Evolutionary conservation across 2,797 vertebrate genomes (phyloP).

Genomic region (Momotus momota): DNA sequence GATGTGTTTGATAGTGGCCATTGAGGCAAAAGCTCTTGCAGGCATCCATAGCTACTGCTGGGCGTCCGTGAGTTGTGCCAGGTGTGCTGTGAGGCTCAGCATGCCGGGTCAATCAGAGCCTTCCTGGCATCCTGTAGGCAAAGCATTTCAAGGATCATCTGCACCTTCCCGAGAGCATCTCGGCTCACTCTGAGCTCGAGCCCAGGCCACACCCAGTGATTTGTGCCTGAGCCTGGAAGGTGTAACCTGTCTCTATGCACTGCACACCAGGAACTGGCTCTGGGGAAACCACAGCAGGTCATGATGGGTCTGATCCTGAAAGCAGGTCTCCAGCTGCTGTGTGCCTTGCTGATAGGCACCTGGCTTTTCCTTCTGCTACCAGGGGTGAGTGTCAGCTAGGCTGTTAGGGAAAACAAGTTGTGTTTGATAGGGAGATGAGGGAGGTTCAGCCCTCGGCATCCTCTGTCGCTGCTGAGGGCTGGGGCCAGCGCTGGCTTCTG

Average conservation of each 20-base stretch:
- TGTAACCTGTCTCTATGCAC: not conserved
- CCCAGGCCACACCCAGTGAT: not conserved
- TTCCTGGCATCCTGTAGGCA: not conserved
- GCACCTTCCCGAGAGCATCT: not conserved
- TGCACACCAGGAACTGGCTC: not conserved
- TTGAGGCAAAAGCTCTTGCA: not conserved
- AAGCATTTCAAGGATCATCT: not conserved
- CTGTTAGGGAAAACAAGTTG: not conserved
- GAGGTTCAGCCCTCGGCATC: not conserved
- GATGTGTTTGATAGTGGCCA: not conserved
- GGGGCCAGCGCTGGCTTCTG: rapidly evolving
- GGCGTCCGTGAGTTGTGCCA: not conserved
- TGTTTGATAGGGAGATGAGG: not conserved
- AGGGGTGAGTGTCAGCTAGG: not conserved
- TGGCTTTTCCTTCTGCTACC: not conserved
- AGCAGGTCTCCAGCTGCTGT: not conserved
- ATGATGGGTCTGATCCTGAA: not conserved
- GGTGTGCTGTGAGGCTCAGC: not conserved
- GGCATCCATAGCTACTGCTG: not conserved
- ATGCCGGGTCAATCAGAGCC: rapidly evolving
- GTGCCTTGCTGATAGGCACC: not conserved
- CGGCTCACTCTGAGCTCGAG: not conserved
- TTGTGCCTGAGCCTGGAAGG: not conserved
- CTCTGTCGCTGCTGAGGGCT: rapidly evolving
- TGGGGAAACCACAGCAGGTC: not conserved